Base-by-base conservation (phyloP, 2,888 invertebrate species). In the Choreutis nemorana region DNA sequence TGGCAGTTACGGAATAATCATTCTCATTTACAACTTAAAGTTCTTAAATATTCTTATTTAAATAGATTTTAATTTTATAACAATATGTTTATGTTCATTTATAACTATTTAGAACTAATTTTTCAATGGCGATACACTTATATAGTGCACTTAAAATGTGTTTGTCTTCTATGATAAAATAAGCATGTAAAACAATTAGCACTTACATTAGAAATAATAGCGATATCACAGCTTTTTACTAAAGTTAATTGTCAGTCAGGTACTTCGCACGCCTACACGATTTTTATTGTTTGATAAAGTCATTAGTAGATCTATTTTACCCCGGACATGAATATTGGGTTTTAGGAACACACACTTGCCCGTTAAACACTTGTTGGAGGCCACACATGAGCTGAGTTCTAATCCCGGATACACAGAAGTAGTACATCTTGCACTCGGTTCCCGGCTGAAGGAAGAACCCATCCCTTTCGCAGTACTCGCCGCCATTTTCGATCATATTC, bases 361-460 rank as follows among this genome's bases (percentile, higher is more conserved):
- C 84, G 42, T 84, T 83, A 50, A 83, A 84, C n/a, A 81, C 43
- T 34, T 79, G 70, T 2, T 60, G 66, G 0, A 32, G 31, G 0
- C 71, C 62, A 37, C 85, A 84, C 9, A 64, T 57, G 2, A 83
- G 65, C 32, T 66, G 60, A 0, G 82, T 83, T 34, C 79, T 61
- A 8, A 54, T 52, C 1, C 83, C 83, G 31, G 68, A 65, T 9
- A 82, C 77, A 45, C 85, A 85, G 55, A 81, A 81, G 53, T 77
- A 83, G 54, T 84, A 85, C 5, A 63, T 65, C 23, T 59, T 62
- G 52, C 84, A 84, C 3, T 62, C 61, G 0, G 80, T 71, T 1
- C 71, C 66, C 18, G 63, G 61, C 42, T 82, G 79, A 5, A 75
- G 58, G 60, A 65, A 84, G 58, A 84, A 84, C 2, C 84, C 85